A percentile compares a stretch with the other conserved stretches of the same genome.
phyloP scores from a whole-genome alignment of 23 tunicate genomes.

The Pegea sp. region DNA sequence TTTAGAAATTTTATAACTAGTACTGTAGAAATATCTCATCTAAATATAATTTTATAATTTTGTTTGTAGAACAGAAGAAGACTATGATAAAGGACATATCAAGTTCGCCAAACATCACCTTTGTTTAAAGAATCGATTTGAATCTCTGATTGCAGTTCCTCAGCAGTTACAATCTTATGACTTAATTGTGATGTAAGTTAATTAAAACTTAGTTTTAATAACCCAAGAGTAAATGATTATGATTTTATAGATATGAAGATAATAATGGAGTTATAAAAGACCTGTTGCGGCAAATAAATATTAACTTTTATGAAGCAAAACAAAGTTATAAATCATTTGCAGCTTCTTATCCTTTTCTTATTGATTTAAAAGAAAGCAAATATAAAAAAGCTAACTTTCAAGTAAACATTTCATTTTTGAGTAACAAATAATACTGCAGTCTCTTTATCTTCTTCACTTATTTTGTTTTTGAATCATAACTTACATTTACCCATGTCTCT shows the following conservation, averaged over 20 bases:
- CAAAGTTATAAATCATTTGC: slow-evolving; percentile 5
- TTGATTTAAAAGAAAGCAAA: slow-evolving; percentile 2
- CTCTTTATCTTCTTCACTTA: too few relatives aligned
- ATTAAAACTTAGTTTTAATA: not conserved
- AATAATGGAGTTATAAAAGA: not conserved
- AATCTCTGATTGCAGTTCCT: slow-evolving; percentile 18
- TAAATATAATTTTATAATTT: not conserved
- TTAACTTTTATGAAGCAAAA: slow-evolving; percentile 3
- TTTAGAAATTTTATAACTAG: not conserved
- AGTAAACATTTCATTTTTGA: slow-evolving; percentile 3
- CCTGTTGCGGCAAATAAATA: slow-evolving; percentile 1
- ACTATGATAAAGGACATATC: slow-evolving; percentile 13
- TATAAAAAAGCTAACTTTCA: slow-evolving; percentile 3
- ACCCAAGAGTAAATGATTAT: not conserved
- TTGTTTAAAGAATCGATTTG: slow-evolving; percentile 19
- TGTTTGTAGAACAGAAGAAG: slow-evolving; percentile 9
- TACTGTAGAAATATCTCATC: not conserved
- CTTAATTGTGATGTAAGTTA: slow-evolving; percentile 33
- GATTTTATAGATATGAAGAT: slow-evolving; percentile 12
- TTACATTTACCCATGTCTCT: too few relatives aligned
- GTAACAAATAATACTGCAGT: too few relatives aligned
- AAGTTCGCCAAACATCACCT: slow-evolving; percentile 18
- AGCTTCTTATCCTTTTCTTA: slow-evolving; percentile 28
- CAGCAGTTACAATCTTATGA: slow-evolving; percentile 18
- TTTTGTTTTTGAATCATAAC: too few relatives aligned